Evolutionary conservation across 1,140 invertebrate genomes (phyloP), one percentile per base, ranked within the genome.

Genomic region (Drosophila carrolli): DNA sequence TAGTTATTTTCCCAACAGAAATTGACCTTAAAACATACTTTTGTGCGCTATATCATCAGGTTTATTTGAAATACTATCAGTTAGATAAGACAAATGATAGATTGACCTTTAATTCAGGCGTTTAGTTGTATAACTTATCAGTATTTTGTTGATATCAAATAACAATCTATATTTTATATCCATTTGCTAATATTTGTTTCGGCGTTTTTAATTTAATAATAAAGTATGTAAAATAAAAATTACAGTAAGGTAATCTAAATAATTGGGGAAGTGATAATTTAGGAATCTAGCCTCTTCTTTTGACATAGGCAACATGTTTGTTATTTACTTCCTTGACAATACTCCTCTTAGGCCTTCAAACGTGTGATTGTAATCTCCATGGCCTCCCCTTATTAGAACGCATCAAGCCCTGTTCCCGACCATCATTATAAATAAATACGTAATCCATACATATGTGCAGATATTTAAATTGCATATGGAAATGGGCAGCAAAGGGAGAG

Each of bases 381-480:
- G 37, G 38, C 37, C 59, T 63, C 38, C 63, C 59, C 46, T 51
- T 65, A 68, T 65, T 68, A 50, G 9, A 50, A 10, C 43, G 37
- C 37, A 35, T 13, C 9, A 43, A 7, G 4, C 35, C 37, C 37
- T 10, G 14, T 10, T 32, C 41, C 41, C 23, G 51, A 40, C 43
- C 62, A 54, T 51, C 55, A 58, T 75, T 47, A 75, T 40, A 75
- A 50, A 75, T 66, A 77, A 74, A 85, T 84, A 71, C 48, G 61
- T 78, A 65, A 67, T 54, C 54, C 19, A 35, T 65, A 43, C 57
- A 51, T 55, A 68, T 72, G 59, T 67, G 75, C 51, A 72, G 62
- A 75, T 76, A 83, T 66, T 60, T 81, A 79, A 76, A 77, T 77
- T 77, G 50, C 61, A 81, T 76, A 80, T 80, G 72, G 29, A 65